Evolutionary conservation across 30 jellyfish, hydroid and myxozoan species (phyloP), one percentile per base, ranked within the genome.

Genomic region (Hydractinia echinata): DNA sequence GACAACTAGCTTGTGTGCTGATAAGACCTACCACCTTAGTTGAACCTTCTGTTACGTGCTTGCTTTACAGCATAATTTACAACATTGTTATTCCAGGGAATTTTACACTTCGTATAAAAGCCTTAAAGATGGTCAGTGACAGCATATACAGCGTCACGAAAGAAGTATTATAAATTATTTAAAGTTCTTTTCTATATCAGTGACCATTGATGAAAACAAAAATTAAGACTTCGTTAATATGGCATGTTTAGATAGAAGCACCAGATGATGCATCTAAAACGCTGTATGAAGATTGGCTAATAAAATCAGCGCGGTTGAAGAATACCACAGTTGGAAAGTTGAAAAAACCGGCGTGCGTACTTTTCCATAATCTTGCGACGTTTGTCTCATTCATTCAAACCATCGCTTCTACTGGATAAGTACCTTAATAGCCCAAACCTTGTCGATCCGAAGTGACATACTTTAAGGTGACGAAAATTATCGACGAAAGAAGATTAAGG

Each of bases 261-360:
- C 95, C 99, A 10, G 96, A 86, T 78, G 87, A 81, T 66, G 66
- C 89, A 39, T 61, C 79, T 5, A 76, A 49, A 51, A 87, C 66
- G 44, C 72, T 93, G 44, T 93, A 66, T 78, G 95, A 93, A n/a
- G 99, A 93, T 69, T 93, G 99, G 99, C 51, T 84, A 10, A 77
- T 69, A 58, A 93, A 93, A 66, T 50, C 88, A n/a, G 80, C 50
- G 3, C 79, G 53, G 20, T 54, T 13, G 9, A 70, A 55, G 13
- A 50, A 11, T n/a, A 49, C 62, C n/a, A 10, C 51, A 56, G 49
- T 20, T 48, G 83, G 72, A 9, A 7, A 6, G 71, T 82, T 61
- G 72, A 80, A 80, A 80, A 54, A 62, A 80, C 87, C 81, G 16
- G 0, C 74, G 74, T 64, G 74, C 3, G 74, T 64, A 6, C 8